Evolutionary conservation across 1,140 invertebrate genomes (phyloP), one percentile per base, ranked within the genome.

Genomic region (Pantala flavescens): DNA sequence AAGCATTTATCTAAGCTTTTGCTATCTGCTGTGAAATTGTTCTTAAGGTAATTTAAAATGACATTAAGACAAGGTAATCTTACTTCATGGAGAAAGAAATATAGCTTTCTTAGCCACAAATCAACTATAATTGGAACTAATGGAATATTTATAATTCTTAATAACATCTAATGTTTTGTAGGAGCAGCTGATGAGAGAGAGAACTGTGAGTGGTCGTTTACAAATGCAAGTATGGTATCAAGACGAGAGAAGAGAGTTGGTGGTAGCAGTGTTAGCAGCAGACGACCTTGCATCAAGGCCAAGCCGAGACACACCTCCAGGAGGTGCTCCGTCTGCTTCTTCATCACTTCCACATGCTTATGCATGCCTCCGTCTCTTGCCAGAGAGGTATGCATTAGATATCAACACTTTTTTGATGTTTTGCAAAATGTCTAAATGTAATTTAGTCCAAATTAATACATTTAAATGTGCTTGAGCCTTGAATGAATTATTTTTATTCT

Each of bases 141-240:
- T 5, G 28, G 3, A 36, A 36, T 36, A 9, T 5, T 2, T 5
- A 36, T 36, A 36, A 36, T 5, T 36, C 28, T 36, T 36, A 36
- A 36, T 36, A 36, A 36, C 28, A 36, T n/a, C n/a, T n/a, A n/a
- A n/a, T 36, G 9, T 36, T 36, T 36, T 36, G 16, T 82, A 90
- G 86, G 91, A 93, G 81, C 89, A 92, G 86, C 83, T 90, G 72
- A 88, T 88, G 7, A 88, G 90, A 43, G 91, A 93, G 81, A 86
- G 89, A 75, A 23, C 23, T 9, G 23, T 93, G 74, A 89, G 87
- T 36, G 90, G 91, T 23, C 86, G 93, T 23, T 87, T 94, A 23
- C 93, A 94, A 83, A 87, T 95, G 76, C 92, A 94, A 83, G 89
- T 95, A 23, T 93, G 90, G 89, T 95, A 93, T 82, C 90, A 94